Conservation (phyloP, 2,113 vertebrate genomes). For the Zosterops borbonicus region DNA sequence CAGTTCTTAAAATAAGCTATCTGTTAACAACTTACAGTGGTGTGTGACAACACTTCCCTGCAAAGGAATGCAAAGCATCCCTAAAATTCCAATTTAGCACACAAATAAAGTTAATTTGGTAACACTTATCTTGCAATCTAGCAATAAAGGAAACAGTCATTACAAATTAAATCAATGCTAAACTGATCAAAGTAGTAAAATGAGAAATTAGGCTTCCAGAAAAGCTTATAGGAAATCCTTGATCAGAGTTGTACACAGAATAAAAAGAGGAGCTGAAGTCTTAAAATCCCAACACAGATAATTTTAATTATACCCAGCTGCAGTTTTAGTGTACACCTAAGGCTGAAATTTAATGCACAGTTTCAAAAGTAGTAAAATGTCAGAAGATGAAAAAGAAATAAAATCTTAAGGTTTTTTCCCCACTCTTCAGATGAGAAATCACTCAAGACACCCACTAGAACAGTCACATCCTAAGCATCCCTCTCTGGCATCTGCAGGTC, state of each 20-base stretch:
- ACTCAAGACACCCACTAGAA: fast-evolving
- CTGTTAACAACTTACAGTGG: constrained; percentile 25
- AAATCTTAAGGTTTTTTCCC: not conserved
- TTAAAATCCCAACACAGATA: not conserved
- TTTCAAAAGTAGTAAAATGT: not conserved
- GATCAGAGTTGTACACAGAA: not conserved
- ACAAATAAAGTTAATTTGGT: constrained; percentile 42
- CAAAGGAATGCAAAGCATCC: constrained; percentile 49
- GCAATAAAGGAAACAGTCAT: not conserved
- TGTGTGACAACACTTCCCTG: constrained; percentile 11
- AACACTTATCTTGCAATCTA: constrained; percentile 9
- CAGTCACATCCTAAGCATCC: not conserved
- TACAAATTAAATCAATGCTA: constrained; percentile 11
- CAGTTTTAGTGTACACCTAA: not conserved
- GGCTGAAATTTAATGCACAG: not conserved
- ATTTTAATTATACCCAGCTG: not conserved
- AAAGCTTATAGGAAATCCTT: not conserved
- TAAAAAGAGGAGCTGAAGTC: not conserved
- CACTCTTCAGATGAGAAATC: not conserved
- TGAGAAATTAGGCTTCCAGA: not conserved
- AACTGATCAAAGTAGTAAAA: constrained; percentile 14
- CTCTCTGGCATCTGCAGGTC: not conserved
- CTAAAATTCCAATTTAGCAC: constrained; percentile 34
- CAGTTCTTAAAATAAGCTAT: constrained; percentile 46
- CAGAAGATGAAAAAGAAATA: not conserved